Evolutionary conservation across 1,140 invertebrate genomes (phyloP).

Genomic region (Saccostrea cuccullata): DNA sequence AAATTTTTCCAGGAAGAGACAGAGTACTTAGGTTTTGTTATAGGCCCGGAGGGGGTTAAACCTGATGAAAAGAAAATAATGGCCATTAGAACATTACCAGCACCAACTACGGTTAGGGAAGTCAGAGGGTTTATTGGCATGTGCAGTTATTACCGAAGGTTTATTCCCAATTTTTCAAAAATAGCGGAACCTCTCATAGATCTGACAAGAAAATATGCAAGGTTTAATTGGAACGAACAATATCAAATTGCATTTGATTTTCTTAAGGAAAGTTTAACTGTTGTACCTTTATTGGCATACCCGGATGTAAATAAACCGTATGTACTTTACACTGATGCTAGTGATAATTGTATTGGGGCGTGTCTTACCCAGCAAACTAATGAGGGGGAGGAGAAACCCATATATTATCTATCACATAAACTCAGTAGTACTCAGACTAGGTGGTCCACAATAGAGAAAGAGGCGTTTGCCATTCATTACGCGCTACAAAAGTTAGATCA

Average conservation of each 20-base stretch:
- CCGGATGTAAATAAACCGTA: conserved; percentile 46
- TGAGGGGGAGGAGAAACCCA: conserved; percentile 53
- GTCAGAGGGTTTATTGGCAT: conserved; percentile 75
- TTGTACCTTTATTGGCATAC: conserved; percentile 51
- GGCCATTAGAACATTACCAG: conserved; percentile 7
- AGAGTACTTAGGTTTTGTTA: conserved; percentile 26
- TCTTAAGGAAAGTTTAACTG: conserved; percentile 60
- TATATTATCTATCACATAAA: conserved; percentile 56
- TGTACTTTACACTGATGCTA: conserved; percentile 53
- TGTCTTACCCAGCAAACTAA: conserved; percentile 50
- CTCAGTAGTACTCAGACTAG: conserved; percentile 52
- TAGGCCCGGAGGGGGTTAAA: conserved; percentile 10
- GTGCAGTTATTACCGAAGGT: conserved; percentile 78
- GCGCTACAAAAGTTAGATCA: not conserved
- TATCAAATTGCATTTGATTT: conserved; percentile 60
- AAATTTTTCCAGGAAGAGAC: conserved; percentile 25
- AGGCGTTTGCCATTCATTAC: conserved; percentile 53
- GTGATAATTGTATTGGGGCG: conserved; percentile 53
- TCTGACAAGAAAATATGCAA: conserved; percentile 77
- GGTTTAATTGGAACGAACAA: conserved; percentile 62
- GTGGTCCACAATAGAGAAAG: conserved; percentile 60
- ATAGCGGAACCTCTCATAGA: conserved; percentile 71
- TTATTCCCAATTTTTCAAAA: conserved; percentile 76
- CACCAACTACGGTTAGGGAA: conserved; percentile 1
- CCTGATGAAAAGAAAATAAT: conserved; percentile 59